phyloP scores from a whole-genome alignment of 2,113 vertebrate species.

The Calypte anna region DNA sequence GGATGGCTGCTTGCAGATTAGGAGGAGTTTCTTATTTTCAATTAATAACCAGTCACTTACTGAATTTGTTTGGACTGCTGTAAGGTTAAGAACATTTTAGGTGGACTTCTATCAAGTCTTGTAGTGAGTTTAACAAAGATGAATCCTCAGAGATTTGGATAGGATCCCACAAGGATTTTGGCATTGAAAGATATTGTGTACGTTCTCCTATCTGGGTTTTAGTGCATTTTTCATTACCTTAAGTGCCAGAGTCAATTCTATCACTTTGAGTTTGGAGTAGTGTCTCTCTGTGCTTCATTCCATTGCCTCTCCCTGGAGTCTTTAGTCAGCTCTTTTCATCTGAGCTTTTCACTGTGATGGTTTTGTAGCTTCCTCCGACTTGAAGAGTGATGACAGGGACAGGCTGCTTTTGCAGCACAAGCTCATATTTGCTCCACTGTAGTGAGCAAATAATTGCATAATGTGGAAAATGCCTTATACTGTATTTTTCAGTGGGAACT shows the following conservation, averaged over 20 bases:
- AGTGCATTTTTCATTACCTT: neutral
- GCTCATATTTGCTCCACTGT: neutral
- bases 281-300: neutral
- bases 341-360: neutral
- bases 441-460: neutral
- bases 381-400: neutral
- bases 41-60: neutral
- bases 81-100: neutral
- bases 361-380: neutral
- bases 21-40: neutral
- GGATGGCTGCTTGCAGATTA: neutral
- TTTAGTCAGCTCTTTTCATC: neutral
- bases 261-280: neutral
- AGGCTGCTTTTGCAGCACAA: neutral
- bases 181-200: neutral
- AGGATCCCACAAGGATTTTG: neutral
- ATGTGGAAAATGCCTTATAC: neutral
- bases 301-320: neutral
- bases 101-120: neutral
- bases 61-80: neutral
- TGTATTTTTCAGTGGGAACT: neutral
- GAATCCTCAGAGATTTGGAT: fast-evolving
- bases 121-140: neutral
- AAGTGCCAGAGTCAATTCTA: neutral
- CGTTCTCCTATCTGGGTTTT: neutral